These are phyloP conservation scores for Drosophila kurseongensis DNA, from an alignment of 1,140 invertebrate genomes.

Conservation along the genomic window DNA sequence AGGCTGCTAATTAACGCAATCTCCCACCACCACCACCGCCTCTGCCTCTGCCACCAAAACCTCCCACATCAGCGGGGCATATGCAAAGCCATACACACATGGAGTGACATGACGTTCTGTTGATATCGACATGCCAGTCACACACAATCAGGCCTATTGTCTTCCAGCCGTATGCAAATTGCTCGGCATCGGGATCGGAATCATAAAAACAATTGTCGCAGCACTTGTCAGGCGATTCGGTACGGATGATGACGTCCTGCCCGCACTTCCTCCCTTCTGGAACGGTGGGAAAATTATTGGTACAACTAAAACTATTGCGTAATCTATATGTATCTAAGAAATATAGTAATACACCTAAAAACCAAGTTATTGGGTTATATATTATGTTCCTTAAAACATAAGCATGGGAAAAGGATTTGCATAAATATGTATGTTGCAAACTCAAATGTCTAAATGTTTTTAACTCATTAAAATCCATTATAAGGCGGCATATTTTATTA, in stretches of 20 bases:
- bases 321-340: not conserved
- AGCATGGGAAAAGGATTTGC: too few relatives aligned
- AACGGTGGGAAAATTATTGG: conserved; percentile 14
- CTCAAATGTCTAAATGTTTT: too few relatives aligned
- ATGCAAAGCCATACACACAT: not conserved
- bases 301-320: not conserved
- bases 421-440: too few relatives aligned
- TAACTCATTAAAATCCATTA: too few relatives aligned
- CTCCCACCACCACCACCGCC: not conserved
- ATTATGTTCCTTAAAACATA: too few relatives aligned
- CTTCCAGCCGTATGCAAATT: conserved; percentile 34
- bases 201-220: conserved; percentile 39
- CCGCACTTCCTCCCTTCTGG: conserved; percentile 11
- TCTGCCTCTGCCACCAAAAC: not conserved
- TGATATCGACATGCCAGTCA: conserved; percentile 40
- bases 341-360: not conserved
- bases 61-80: conserved; percentile 4
- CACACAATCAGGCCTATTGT: conserved; percentile 42
- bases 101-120: conserved; percentile 10
- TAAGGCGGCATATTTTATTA: too few relatives aligned
- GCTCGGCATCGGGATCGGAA: not conserved
- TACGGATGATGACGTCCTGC: conserved; percentile 19
- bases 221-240: conserved; percentile 35
- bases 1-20: conserved; percentile 39
- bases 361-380: too few relatives aligned